These are phyloP conservation scores for Pygmarrhopalites habei DNA, from an alignment of 1,140 invertebrate species.

Conservation along the genomic window DNA sequence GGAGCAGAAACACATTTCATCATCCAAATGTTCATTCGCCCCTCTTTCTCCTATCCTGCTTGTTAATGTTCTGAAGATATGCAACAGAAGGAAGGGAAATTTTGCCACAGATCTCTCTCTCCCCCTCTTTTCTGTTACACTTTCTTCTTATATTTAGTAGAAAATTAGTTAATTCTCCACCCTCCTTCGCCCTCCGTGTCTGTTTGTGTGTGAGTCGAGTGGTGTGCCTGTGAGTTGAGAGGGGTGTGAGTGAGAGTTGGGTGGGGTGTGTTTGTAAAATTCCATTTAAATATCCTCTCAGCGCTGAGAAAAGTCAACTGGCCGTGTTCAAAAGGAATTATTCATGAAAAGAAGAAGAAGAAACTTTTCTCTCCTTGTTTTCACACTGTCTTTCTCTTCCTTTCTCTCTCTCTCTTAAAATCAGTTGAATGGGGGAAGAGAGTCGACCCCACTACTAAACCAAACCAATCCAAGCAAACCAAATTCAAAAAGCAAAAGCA, in stretches of 20 bases:
- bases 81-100: too few relatives aligned
- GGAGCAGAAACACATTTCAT: too few relatives aligned
- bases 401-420: background rate
- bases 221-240: background rate
- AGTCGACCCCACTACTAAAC: too few relatives aligned
- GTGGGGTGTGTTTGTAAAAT: background rate
- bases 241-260: background rate
- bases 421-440: background rate
- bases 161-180: background rate
- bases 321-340: conserved; percentile 1
- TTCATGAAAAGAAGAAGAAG: too few relatives aligned
- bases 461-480: conserved; percentile 6
- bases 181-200: background rate
- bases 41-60: too few relatives aligned
- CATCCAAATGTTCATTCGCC: too few relatives aligned
- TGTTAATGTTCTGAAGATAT: too few relatives aligned
- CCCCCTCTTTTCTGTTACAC: background rate
- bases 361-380: background rate
- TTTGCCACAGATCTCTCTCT: background rate
- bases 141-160: background rate
- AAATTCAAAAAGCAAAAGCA: conserved; percentile 5
- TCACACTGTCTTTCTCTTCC: background rate
- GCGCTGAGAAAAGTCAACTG: background rate
- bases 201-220: background rate
- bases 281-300: background rate